Evolutionary conservation across 2,888 invertebrate species (phyloP), one percentile per base, ranked within the genome.

Genomic region (Sarcophaga carnaria): DNA sequence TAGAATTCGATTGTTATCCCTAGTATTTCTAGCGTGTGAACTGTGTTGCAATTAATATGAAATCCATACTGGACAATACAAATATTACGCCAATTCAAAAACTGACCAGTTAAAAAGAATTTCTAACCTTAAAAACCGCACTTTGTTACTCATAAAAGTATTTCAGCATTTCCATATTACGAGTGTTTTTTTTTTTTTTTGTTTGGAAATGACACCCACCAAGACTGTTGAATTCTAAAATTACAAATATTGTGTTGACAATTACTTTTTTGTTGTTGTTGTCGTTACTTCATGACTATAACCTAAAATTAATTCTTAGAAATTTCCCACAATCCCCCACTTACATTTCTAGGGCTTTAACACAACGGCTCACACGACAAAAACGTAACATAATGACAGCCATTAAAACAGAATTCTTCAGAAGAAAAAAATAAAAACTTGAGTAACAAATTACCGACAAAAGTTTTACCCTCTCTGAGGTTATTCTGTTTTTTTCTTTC

Each of bases 401-500:
- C 14, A 47, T 63, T 59, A 59, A 59, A 37, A 37, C 37, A 54
- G 10, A 54, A 54, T 54, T 14, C 12, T 14, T 17, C 12, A 54
- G 54, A 12, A 54, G 17, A 5, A 62, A 80, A 17, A 1, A 59
- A 63, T 64, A 72, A 80, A 66, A 64, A 4, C 25, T 77, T 67
- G 67, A 59, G 20, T 25, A 54, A 77, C 17, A 20, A 17, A 14
- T 2, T 14, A 12, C 14, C 27, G 27, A 49, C 62, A 2, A 2
- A 72, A 71, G 64, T 25, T 84, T 80, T 71, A 72, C 80, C 84
- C 76, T 54, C 62, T 60, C 84, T 71, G 84, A 47, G 37, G 54
- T 78, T 27, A 22, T 59, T 76, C 76, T 11, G 14, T 66, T 59
- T 80, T 59, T 45, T 6, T 22, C 1, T 22, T 22, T 22, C 1